These are phyloP conservation scores for Melanargia galathea DNA, from an alignment of 2,888 invertebrate species.

Conservation along the genomic window DNA sequence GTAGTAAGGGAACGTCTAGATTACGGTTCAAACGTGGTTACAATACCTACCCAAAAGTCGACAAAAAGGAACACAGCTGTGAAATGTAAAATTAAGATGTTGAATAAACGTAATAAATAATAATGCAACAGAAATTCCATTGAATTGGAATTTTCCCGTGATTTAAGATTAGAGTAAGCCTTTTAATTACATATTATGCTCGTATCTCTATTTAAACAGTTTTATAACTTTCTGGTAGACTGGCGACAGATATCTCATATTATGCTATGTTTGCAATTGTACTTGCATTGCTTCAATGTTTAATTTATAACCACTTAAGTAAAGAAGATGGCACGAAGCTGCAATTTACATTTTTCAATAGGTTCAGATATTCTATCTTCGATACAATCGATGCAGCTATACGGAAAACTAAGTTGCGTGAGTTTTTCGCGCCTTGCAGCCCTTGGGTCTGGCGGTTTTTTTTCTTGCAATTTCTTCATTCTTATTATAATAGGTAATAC, in stretches of 20 bases:
- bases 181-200: neutral
- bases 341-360: too few relatives aligned
- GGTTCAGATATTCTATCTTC: too few relatives aligned
- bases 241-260: neutral
- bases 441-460: too few relatives aligned
- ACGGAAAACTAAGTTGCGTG: too few relatives aligned
- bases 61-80: neutral
- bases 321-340: too few relatives aligned
- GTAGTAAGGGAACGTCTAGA: too few relatives aligned
- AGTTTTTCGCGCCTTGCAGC: too few relatives aligned
- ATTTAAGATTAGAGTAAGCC: constrained; percentile 10
- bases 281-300: neutral
- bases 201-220: constrained; percentile 4
- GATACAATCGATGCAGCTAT: too few relatives aligned
- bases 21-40: neutral
- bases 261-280: neutral
- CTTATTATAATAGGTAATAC: too few relatives aligned
- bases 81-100: neutral
- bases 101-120: neutral
- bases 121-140: neutral
- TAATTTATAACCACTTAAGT: neutral
- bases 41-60: too few relatives aligned
- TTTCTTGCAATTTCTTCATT: too few relatives aligned
- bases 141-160: neutral
- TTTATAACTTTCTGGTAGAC: constrained; percentile 2